phyloP scores from a whole-genome alignment of 2,797 vertebrate species.

The Amphiprion clarkii region DNA sequence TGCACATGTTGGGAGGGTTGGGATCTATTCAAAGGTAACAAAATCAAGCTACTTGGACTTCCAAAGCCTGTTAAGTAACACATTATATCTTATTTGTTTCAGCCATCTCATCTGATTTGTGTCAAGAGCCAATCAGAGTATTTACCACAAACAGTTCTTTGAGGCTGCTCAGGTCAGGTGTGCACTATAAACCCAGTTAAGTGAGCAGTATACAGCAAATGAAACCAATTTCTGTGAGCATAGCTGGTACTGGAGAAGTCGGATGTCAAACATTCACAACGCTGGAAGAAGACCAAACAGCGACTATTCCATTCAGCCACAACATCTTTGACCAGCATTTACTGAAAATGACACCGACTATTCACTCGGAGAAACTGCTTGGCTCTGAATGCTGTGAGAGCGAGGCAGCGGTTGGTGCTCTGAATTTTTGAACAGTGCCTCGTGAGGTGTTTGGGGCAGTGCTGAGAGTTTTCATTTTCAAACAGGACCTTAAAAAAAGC shows the following conservation, averaged over 20 bases:
- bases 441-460: constrained; percentile 8
- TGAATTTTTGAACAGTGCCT: constrained; percentile 38
- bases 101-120: no score
- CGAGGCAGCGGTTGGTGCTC: background rate
- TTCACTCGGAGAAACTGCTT: constrained; percentile 11
- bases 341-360: constrained; percentile 29
- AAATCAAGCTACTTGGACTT: background rate
- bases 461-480: constrained; percentile 27
- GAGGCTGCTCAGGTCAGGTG: background rate
- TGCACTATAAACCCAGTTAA: no score
- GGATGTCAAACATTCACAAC: constrained; percentile 24
- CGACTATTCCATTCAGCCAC: background rate
- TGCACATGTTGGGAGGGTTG: background rate
- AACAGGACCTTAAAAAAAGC: constrained; percentile 24
- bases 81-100: no score
- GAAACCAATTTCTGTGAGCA: background rate
- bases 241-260: background rate
- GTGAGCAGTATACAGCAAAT: background rate
- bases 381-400: constrained; percentile 9
- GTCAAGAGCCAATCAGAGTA: background rate
- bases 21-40: background rate
- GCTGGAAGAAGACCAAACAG: constrained; percentile 27
- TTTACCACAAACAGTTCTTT: background rate
- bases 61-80: background rate
- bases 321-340: constrained; percentile 26